phyloP scores from a whole-genome alignment of 2,888 invertebrate species.

The Zaprionus bogoriensis region DNA sequence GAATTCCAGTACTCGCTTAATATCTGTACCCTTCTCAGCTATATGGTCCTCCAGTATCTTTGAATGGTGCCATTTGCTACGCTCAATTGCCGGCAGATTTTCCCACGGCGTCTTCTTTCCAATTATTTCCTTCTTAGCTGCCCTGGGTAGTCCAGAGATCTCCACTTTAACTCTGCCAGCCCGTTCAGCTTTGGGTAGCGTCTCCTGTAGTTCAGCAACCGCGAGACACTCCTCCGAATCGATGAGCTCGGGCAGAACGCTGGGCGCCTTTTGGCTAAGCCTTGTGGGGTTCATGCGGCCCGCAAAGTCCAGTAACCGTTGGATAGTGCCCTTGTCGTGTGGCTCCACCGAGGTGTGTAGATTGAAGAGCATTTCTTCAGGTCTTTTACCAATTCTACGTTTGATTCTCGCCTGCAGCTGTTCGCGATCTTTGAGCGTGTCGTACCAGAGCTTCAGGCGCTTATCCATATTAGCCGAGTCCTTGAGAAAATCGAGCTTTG shows the following conservation, averaged over 20 bases:
- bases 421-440: slow-evolving; percentile 56
- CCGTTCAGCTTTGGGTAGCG: slow-evolving; percentile 62
- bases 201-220: slow-evolving; percentile 57
- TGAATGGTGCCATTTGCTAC: slow-evolving; percentile 62
- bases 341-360: slow-evolving; percentile 56
- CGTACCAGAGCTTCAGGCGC: slow-evolving; percentile 71
- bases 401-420: slow-evolving; percentile 51
- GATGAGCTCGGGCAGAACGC: slow-evolving; percentile 29
- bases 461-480: slow-evolving; percentile 58
- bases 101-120: background rate
- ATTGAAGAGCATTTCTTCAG: slow-evolving; percentile 67
- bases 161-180: slow-evolving; percentile 39
- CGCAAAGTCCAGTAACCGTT: slow-evolving; percentile 69
- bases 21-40: slow-evolving; percentile 38
- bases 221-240: slow-evolving; percentile 19
- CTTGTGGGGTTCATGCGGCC: slow-evolving; percentile 59
- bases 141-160: slow-evolving; percentile 61
- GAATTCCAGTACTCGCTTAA: slow-evolving; percentile 62
- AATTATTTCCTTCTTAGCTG: slow-evolving; percentile 54
- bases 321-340: slow-evolving; percentile 66
- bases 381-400: slow-evolving; percentile 43
- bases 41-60: slow-evolving; percentile 53
- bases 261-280: slow-evolving; percentile 5
- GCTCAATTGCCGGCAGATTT: too few species aligned
- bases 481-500: background rate